Evolutionary conservation across 64 coral and sea anemone genomes (phyloP), one percentile per base, ranked within the genome.

Genomic region (Porites australiensis): DNA sequence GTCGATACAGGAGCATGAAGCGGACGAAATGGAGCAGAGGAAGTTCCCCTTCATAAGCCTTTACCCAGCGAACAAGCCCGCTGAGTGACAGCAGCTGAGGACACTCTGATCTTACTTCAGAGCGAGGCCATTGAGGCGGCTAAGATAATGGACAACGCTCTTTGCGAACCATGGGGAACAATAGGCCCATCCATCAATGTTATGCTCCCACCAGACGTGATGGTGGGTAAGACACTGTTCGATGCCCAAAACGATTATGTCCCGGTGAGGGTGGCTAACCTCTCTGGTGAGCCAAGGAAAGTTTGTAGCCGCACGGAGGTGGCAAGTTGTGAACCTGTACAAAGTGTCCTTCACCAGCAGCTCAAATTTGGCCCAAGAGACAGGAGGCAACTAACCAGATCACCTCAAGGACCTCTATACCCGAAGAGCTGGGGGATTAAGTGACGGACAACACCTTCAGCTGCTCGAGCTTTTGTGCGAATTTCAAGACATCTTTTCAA

Each of bases 401-500:
- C 80, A 65, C 22, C 59, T 83, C 12, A 83, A 83, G 52, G 80
- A 83, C 23, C 80, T 83, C 44, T 83, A 64, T n/a, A 13, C 23
- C 27, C 77, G 22, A 64, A 83, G 80, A 4, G 46, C 58, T 16
- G 4, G 16, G 15, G 80, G 64, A 37, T 68, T 83, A 51, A 68
- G 13, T 54, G 27, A 22, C 19, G 58, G n/a, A 10, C 58, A 65
- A 68, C 23, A 68, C 58, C 37, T 16, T 15, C 58, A 60, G 18
- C 52, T 83, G 80, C 13, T 20, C 45, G 51, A 64, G 48, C 44
- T 83, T 23, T 44, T 83, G 80, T 20, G 22, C 6, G 58, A 83
- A 68, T 83, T 83, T 48, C 16, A 77, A 23, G 80, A 95, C 76
- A 72, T 94, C 18, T 95, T 90, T 22, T 58, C 93, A 64, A 6